Conservation (phyloP, 2,888 invertebrate species). For the Epistrophe eligans region DNA sequence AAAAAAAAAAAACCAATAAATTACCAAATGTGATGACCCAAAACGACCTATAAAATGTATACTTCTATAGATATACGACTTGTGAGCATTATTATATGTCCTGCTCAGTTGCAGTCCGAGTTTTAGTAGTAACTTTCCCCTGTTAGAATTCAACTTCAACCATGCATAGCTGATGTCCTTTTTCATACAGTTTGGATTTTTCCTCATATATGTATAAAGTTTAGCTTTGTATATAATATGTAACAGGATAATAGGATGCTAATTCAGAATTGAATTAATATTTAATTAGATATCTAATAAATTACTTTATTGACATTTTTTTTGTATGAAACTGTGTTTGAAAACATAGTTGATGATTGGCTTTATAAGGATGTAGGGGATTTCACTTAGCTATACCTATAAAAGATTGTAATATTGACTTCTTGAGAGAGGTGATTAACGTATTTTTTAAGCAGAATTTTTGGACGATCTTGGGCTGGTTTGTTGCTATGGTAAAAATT, state of each 20-base stretch:
- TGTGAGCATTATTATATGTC: neutral
- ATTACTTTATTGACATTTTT: conserved; percentile 60
- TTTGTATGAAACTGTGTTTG: neutral
- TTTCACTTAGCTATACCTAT: neutral
- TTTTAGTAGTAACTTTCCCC: conserved; percentile 18
- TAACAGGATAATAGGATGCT: conserved; percentile 65
- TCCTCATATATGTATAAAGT: conserved; percentile 7
- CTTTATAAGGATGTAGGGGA: neutral
- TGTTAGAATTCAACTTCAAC: conserved; percentile 17
- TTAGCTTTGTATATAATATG: conserved; percentile 26
- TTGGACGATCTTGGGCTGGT: no score
- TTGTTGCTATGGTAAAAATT: no score
- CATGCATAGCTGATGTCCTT: conserved; percentile 56
- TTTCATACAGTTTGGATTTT: conserved; percentile 23
- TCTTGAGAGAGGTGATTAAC: no score
- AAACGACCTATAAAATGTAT: conserved; percentile 42
- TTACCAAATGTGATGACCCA: conserved; percentile 62
- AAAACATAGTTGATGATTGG: conserved; percentile 6
- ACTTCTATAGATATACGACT: neutral
- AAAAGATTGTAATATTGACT: neutral
- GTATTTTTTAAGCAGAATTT: no score
- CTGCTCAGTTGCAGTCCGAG: conserved; percentile 6
- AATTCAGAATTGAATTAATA: conserved; percentile 58
- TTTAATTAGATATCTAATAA: conserved; percentile 65
- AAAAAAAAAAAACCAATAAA: conserved; percentile 57